phyloP scores from a whole-genome alignment of 2,113 vertebrate genomes.

The Oreamnos americanus region DNA sequence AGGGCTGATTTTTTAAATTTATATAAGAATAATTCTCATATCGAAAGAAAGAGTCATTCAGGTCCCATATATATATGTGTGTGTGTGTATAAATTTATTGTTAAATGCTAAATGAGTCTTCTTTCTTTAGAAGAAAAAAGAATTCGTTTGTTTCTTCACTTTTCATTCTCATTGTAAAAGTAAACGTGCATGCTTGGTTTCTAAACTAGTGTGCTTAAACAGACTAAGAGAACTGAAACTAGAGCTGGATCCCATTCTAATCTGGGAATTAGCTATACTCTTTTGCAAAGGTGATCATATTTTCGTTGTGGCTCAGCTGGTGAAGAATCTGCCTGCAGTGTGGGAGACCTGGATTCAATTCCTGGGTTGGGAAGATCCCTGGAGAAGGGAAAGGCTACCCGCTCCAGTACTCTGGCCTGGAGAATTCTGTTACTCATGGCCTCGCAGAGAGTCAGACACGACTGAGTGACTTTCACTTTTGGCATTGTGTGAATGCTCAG shows the following conservation, averaged over 20 bases:
- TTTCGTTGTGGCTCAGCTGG: neutral
- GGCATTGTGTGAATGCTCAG: neutral
- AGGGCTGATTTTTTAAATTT: neutral
- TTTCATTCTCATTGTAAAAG: neutral
- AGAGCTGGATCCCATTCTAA: neutral
- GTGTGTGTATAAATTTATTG: neutral
- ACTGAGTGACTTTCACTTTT: neutral
- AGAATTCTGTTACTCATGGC: neutral
- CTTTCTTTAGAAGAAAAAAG: neutral
- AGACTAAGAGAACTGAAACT: neutral
- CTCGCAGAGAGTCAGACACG: neutral
- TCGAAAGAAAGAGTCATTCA: neutral
- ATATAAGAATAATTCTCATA: neutral
- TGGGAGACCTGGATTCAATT: neutral
- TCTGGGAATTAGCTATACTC: neutral
- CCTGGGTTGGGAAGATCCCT: neutral
- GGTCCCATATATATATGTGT: rapidly evolving
- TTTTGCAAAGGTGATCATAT: neutral
- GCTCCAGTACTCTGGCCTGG: neutral
- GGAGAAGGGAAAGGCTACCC: neutral
- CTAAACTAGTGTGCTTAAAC: neutral
- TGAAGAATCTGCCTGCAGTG: neutral
- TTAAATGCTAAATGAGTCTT: neutral
- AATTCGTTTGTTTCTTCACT: neutral
- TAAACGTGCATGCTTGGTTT: neutral